Base-by-base conservation (phyloP, 2,888 invertebrate genomes). In the Drosophila eohydei region DNA sequence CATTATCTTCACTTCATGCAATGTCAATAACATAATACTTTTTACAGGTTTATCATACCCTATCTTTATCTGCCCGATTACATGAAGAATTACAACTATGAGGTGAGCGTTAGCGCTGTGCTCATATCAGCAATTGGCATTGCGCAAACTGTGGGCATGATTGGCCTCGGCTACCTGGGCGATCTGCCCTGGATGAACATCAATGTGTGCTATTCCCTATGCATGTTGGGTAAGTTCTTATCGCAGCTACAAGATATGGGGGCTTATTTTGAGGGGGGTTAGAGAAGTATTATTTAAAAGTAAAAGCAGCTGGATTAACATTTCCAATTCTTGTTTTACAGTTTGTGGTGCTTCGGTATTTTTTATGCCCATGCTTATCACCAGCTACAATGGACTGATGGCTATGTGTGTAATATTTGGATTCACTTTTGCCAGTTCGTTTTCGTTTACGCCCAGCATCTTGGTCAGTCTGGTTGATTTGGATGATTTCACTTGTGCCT, bases 31-130 rank as follows among this genome's bases (percentile, higher is more conserved):
- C 12, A 2, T 8, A 32, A 14, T 36, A 14, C 41, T 21, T 34
- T 46, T 62, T 46, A 96, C 64, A 98, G 98, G 97, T 97, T 97
- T 93, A 98, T 99, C 90, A 97, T 98, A 66, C 98, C 98, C 14
- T 99, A 99, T 93, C 97, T 98, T 92, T 98, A 98, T 93, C 94
- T 98, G 73, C 96, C 97, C 61, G 98, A 98, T 89, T 96, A 97
- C 91, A 96, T 97, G 93, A 94, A 94, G 40, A 94, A 95, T 11
- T 94, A 95, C 72, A 95, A 95, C 1, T 96, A 96, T 83, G 94
- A 94, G 3, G 96, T 96, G 80, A 94, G 95, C 43, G 95, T 96
- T 56, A 96, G 96, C 5, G 97, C 98, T 6, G 95, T 95, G 71
- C 94, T 98, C 80, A 94, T 98, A 75, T 97, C 98, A 58, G 94